Base-by-base conservation (phyloP, 64 coral and sea anemone species). In the Stylophora pistillata region DNA sequence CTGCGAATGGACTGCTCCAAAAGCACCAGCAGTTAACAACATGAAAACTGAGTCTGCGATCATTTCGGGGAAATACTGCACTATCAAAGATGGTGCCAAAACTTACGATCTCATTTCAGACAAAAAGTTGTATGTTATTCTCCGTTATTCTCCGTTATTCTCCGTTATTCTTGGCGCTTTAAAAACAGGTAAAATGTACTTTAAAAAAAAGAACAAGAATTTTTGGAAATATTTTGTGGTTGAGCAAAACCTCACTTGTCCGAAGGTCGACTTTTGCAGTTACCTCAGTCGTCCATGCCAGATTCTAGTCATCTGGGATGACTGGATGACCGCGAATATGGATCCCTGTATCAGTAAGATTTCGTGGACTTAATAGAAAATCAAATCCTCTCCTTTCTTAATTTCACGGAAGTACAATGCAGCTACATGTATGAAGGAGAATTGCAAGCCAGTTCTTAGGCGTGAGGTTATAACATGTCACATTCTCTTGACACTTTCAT, bases 31-130 rank as follows among this genome's bases (percentile, higher is more conserved):
- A 17, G 58, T 59, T 59, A 59, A 5, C 58, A 75, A 75, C 12
- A n/a, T n/a, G n/a, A n/a, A n/a, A n/a, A n/a, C 73, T 53, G 34
- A 75, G 73, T 34, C 73, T 75, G 73, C 16, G 13, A 75, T 75
- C 2, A 21, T 75, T 75, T 75, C 31, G 16, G 32, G 73, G 52
- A 75, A 75, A n/a, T 75, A 41, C 73, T 75, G 73, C 73, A 75
- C 31, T 75, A 52, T 75, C 31, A 75, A 75, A 75, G 32, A 47
- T 75, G 73, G 73, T 17, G 14, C 73, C 73, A 12, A 75, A 75
- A 75, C 73, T 75, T 75, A 75, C 14, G 32, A 75, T 75, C 37
- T 75, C 73, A 75, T 75, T 75, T 9, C 73, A 75, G 58, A 59
- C 58, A 59, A 59, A 59, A 59, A 59, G 58, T 1, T 59, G 58